Conservation (phyloP, 2,888 invertebrate species). For the Hololepta plana region DNA sequence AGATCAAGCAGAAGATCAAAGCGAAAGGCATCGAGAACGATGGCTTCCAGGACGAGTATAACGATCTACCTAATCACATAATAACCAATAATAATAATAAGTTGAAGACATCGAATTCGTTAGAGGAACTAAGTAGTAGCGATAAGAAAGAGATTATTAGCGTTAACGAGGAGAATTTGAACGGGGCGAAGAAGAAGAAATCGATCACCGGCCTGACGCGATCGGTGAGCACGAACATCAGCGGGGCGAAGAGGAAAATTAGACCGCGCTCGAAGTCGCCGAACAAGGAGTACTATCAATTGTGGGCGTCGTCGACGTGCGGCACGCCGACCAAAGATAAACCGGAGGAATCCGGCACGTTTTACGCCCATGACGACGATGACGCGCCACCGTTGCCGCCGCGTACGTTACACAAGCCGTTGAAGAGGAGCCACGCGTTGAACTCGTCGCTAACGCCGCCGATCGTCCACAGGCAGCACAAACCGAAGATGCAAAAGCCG, state of each 20-base stretch:
- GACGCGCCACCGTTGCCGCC: slow-evolving; percentile 55
- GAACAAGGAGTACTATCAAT: slow-evolving; percentile 46
- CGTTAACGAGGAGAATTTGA: slow-evolving; percentile 10
- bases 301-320: slow-evolving; percentile 41
- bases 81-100: slow-evolving; percentile 4
- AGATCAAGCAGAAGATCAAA: slow-evolving; percentile 31
- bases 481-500: slow-evolving; percentile 45
- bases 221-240: slow-evolving; percentile 31
- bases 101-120: slow-evolving; percentile 19
- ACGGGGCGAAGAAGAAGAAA: slow-evolving; percentile 24
- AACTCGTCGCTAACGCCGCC: slow-evolving; percentile 32
- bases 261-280: slow-evolving; percentile 36
- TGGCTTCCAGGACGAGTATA: slow-evolving; percentile 23
- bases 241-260: slow-evolving; percentile 48
- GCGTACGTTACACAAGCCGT: slow-evolving; percentile 50
- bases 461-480: slow-evolving; percentile 46
- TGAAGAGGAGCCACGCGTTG: slow-evolving; percentile 37
- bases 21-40: slow-evolving; percentile 27
- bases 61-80: slow-evolving; percentile 11
- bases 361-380: slow-evolving; percentile 25
- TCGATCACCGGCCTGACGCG: slow-evolving; percentile 20
- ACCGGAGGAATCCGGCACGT: slow-evolving; percentile 23
- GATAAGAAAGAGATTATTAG: slow-evolving; percentile 13
- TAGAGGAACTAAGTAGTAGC: slow-evolving; percentile 20
- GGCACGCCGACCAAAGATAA: slow-evolving; percentile 28